Conservation (phyloP, 2,113 vertebrate species). For the Riparia riparia region DNA sequence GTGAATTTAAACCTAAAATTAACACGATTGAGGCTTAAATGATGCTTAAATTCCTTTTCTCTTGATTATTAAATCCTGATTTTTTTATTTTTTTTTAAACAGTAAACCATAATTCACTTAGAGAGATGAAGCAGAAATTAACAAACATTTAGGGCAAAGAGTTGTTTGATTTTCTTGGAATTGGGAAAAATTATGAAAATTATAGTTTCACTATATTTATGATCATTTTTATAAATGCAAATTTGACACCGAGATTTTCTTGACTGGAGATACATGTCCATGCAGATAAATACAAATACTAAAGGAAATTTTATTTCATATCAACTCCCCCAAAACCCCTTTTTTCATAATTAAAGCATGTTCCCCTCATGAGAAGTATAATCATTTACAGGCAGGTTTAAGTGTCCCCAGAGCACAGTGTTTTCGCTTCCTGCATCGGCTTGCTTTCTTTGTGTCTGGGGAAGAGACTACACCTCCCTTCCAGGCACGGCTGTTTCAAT, state of each 20-base stretch:
- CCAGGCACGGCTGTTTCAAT: constrained; percentile 6
- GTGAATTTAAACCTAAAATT: constrained; percentile 67
- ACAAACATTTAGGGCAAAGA: not conserved
- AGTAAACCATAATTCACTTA: constrained; percentile 56
- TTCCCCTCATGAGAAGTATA: not conserved
- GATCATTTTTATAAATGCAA: not conserved
- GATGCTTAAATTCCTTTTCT: constrained; percentile 26
- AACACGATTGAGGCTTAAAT: not conserved
- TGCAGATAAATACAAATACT: not conserved
- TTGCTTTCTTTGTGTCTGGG: constrained; percentile 20
- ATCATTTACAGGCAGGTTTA: constrained; percentile 6
- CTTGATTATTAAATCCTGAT: constrained; percentile 65
- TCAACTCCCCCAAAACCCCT: not conserved
- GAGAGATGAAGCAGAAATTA: not conserved
- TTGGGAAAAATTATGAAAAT: not conserved
- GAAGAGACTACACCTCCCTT: constrained; percentile 17
- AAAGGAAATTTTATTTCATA: not conserved
- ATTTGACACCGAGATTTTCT: not conserved
- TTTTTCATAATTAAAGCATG: constrained; percentile 13
- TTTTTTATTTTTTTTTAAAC: no score
- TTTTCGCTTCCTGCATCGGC: constrained; percentile 29
- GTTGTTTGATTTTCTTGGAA: not conserved
- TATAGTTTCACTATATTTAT: not conserved
- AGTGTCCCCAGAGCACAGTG: not conserved
- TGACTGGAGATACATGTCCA: not conserved